These are phyloP conservation scores for Canis aureus DNA, from an alignment of 2,113 vertebrate species.

Conservation along the genomic window DNA sequence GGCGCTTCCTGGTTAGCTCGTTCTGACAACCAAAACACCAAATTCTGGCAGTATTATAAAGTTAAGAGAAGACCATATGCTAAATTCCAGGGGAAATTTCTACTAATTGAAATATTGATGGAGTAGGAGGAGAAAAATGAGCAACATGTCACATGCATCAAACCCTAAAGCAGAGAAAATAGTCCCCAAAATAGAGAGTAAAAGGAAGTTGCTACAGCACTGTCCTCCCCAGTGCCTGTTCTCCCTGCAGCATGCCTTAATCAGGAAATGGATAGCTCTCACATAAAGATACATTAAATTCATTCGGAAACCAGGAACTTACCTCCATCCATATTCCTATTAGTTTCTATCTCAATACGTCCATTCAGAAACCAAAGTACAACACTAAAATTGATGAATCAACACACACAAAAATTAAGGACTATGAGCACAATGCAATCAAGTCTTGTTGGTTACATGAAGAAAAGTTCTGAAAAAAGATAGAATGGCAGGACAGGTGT, in stretches of 20 bases:
- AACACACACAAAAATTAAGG: background rate
- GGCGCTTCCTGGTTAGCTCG: background rate
- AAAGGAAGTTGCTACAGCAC: background rate
- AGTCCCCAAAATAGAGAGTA: background rate
- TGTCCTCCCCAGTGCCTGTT: rapidly evolving
- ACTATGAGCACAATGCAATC: background rate
- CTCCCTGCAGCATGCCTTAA: background rate
- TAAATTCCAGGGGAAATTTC: background rate
- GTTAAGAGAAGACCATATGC: background rate
- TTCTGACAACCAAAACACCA: background rate
- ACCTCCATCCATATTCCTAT: background rate
- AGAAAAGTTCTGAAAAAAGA: background rate
- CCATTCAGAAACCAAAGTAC: background rate
- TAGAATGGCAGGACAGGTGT: background rate
- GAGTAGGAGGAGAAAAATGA: background rate
- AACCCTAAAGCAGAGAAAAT: constrained; percentile 14
- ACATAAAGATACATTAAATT: background rate
- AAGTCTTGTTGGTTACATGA: background rate
- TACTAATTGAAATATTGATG: background rate
- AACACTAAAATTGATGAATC: background rate
- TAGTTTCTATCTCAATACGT: background rate
- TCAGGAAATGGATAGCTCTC: background rate
- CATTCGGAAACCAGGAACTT: background rate
- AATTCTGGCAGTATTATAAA: background rate
- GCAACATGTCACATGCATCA: background rate